phyloP scores from a whole-genome alignment of 2,113 vertebrate genomes.

The Charadrius vociferus region DNA sequence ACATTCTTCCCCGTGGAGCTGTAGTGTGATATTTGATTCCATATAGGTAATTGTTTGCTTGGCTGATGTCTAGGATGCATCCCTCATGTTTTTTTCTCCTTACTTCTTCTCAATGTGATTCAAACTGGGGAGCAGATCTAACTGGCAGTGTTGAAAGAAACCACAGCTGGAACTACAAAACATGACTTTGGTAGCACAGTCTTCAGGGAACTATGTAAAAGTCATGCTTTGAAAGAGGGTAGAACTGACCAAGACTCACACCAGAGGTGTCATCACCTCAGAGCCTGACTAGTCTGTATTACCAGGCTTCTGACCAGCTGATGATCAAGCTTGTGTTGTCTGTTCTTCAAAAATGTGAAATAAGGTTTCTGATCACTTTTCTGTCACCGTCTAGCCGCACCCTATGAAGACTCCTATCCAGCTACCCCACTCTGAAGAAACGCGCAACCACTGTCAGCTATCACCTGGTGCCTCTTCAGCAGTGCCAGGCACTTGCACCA shows the following conservation, averaged over 20 bases:
- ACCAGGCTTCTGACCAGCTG: neutral
- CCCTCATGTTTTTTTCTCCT: neutral
- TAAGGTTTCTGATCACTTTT: neutral
- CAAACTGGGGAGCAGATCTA: neutral
- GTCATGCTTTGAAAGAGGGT: neutral
- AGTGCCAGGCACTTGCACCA: neutral
- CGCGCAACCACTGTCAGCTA: neutral
- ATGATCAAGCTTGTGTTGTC: neutral
- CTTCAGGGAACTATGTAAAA: neutral
- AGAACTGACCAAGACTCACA: neutral
- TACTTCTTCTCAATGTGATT: neutral
- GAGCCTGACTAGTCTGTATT: neutral
- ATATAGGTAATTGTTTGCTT: neutral
- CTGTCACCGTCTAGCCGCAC: neutral
- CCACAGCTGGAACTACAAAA: neutral
- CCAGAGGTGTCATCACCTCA: neutral
- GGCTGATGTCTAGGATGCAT: neutral
- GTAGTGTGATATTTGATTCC: neutral
- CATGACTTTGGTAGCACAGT: neutral
- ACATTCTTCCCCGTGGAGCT: neutral
- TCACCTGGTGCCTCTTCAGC: neutral
- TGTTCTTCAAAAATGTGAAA: neutral
- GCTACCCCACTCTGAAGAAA: accelerated
- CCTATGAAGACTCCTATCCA: neutral
- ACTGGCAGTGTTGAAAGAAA: neutral